Evolutionary conservation across 2,797 vertebrate species (phyloP), one percentile per base, ranked within the genome.

Genomic region (Sphenodon punctatus): DNA sequence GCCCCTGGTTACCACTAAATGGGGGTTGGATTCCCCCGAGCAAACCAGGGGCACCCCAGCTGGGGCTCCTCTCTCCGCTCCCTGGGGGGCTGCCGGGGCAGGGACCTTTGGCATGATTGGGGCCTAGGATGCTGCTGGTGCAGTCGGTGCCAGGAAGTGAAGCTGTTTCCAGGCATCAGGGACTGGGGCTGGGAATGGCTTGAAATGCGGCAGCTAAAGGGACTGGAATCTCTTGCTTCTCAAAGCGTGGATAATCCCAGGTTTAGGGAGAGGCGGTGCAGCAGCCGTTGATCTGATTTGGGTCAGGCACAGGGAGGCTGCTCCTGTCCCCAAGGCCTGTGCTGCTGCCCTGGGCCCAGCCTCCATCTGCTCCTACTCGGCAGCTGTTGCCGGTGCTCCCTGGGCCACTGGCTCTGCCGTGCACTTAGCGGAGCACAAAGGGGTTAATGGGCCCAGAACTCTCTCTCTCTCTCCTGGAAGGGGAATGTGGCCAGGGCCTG

Each of bases 191-290:
- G 58, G 43, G 89, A 85, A 90, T 81, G 83, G 81, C 83, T 90
- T 88, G 90, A 85, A 91, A 88, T 1, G 68, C 87, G 92, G 83
- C 78, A 81, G 80, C 64, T 82, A 89, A 80, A 92, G 78, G 16
- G 80, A 78, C 82, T 91, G 80, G 91, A 88, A 78, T 91, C 82
- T 70, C 64, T 22, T 67, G 67, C 85, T 89, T 91, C 91, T 89
- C 89, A 92, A 92, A 92, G 89, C 71, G 67, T 91, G 89, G 91
- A 91, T 92, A 91, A 91, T 91, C 91, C 89, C 0, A 4, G 86
- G 90, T 90, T 91, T 92, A 90, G 85, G 78, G 80, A 88, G 81
- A 88, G 86, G 88, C 88, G 90, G 88, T 90, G 89, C 91, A 87
- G 89, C 86, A 78, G 88, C 91, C 91, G 86, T 91, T 92, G 90